Percentiles rank a stretch among this genome's conserved stretches.
phyloP scores from a whole-genome alignment of 1,140 invertebrate species.

The Brachystomella parvula region DNA sequence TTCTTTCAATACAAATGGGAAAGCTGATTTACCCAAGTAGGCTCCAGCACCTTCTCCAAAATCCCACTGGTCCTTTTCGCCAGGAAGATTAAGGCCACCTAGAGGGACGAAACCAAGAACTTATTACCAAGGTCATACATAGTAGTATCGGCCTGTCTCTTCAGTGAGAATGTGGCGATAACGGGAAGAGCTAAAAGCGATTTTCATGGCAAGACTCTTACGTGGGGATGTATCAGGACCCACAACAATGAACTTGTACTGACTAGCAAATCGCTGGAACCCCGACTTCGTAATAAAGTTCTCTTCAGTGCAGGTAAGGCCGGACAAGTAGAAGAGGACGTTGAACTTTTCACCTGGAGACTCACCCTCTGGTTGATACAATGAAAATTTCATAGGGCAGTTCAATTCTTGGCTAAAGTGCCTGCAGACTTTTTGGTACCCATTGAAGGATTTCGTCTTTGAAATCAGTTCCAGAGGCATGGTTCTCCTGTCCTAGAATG shows the following conservation, averaged over 20 bases:
- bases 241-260: constrained; percentile 75
- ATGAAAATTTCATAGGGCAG: constrained; percentile 87
- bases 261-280: constrained; percentile 74
- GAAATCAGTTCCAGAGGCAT: constrained; percentile 45
- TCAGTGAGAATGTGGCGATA: neutral
- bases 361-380: constrained; percentile 63
- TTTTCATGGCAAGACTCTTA: constrained; percentile 8
- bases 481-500: neutral
- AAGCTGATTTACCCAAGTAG: constrained; percentile 57
- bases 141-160: neutral
- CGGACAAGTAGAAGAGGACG: constrained; percentile 88
- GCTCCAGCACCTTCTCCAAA: constrained; percentile 94
- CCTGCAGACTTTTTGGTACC: constrained; percentile 68
- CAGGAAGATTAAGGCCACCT: constrained; percentile 76
- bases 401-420: constrained; percentile 58
- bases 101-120: constrained; percentile 13
- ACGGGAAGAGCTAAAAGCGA: neutral
- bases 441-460: constrained; percentile 67
- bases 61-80: constrained; percentile 83
- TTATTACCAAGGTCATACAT: neutral
- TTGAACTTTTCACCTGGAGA: constrained; percentile 51
- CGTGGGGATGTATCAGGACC: constrained; percentile 36
- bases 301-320: constrained; percentile 71
- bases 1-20: neutral
- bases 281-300: constrained; percentile 96